Base-by-base conservation (phyloP, 2,113 vertebrate species). In the Brachionichthys hirsutus region DNA sequence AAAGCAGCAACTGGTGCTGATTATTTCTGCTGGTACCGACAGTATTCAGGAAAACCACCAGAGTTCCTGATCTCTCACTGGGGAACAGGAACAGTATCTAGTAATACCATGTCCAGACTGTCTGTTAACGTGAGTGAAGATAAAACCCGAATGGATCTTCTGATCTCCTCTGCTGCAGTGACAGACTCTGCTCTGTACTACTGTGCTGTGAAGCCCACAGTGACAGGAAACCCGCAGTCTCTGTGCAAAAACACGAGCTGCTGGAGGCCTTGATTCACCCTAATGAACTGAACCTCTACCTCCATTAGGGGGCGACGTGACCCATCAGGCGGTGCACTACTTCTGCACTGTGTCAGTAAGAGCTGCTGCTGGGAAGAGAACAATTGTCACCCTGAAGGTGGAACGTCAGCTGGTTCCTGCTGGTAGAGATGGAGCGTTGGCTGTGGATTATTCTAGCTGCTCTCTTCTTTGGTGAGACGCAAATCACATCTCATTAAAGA, bases 31-130 rank as follows among this genome's bases (percentile, higher is more conserved):
- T 76, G 66, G 66, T 70, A 70, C 46, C 40, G 30, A 45, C 45
- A 51, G 60, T 11, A 65, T 60, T 50, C 66, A 51, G 60, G 61
- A 69, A 35, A 75, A 69, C 24, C 60, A 53, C 60, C 60, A 41
- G 0, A 54, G 42, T 63, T 69, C 50, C 40, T 42, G 7, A 42
- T 42, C 40, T 42, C 40, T 3, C 40, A 42, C 40, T 42, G 2
- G 11, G 1, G 40, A 42, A 42, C 2, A 42, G 1, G 3, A 42
- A 42, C n/a, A n/a, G n/a, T n/a, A n/a, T n/a, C n/a, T n/a, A n/a
- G 12, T 40, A 40, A 40, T 3, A 11, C 12, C 3, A 10, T 6
- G 24, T 30, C 36, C 36, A 40, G 36, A 40, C 36, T 40, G 36
- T 19, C 2, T 12, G 24, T 8, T 30, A 8, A 4, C 4, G 24